Percentiles rank a stretch among this genome's conserved stretches.
Evolutionary conservation across 2,113 vertebrate genomes (phyloP).

Genomic region (Sebastes schlegelii): DNA sequence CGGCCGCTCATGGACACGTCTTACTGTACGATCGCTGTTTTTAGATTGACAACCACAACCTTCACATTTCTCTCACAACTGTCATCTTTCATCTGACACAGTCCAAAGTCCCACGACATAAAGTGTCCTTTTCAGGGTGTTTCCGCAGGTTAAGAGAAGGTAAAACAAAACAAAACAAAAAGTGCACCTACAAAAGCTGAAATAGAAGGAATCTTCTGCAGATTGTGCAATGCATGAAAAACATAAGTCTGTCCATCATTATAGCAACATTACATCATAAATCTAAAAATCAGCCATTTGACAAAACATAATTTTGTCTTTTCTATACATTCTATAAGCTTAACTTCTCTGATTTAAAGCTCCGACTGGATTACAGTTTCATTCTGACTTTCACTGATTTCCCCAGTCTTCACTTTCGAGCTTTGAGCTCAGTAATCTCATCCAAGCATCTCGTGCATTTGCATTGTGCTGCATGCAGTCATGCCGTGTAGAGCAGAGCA

Average conservation of each 20-base stretch:
- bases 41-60: too few species aligned
- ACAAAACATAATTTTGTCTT: not conserved
- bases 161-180: not conserved
- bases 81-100: not conserved
- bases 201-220: not conserved
- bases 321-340: not conserved
- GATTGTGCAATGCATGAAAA: not conserved
- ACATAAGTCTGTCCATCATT: too few species aligned
- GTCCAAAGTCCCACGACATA: too few species aligned
- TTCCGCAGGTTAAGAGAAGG: not conserved
- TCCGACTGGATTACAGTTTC: constrained; percentile 7
- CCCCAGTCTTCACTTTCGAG: constrained; percentile 1
- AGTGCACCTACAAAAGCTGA: not conserved
- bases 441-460: not conserved
- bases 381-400: not conserved
- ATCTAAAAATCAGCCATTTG: too few species aligned
- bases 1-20: not conserved
- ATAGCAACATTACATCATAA: too few species aligned
- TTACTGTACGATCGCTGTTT: not conserved
- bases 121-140: too few species aligned
- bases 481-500: too few species aligned
- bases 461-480: not conserved
- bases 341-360: not conserved
- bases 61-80: not conserved
- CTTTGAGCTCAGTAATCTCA: constrained; percentile 22